Conservation (phyloP, 2,888 invertebrate species). For the Hydropsyche betteni region DNA sequence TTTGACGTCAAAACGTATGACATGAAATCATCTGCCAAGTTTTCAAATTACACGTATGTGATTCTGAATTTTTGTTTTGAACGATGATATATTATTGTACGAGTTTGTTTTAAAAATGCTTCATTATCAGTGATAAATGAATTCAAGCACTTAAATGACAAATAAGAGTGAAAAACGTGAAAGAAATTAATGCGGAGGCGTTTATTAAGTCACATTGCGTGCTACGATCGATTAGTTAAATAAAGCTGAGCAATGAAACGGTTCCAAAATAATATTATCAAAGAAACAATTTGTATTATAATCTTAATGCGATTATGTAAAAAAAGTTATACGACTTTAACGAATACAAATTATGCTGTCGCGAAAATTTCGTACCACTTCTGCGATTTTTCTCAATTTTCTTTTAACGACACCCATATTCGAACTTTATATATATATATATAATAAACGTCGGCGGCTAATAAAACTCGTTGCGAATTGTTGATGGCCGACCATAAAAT, state of each 20-base stretch:
- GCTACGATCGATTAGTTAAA: conserved; percentile 1
- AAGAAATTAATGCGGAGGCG: too few relatives aligned
- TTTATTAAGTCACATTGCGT: background rate
- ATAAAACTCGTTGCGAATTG: conserved; percentile 28
- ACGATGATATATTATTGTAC: too few relatives aligned
- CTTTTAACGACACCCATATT: background rate
- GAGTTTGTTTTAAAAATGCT: background rate
- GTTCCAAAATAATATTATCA: background rate
- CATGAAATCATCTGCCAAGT: too few relatives aligned
- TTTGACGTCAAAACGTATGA: too few relatives aligned
- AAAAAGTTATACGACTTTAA: background rate
- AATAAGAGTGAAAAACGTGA: too few relatives aligned
- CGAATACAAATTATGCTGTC: background rate
- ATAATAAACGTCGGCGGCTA: background rate
- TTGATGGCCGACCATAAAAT: conserved; percentile 30
- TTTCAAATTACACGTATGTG: too few relatives aligned
- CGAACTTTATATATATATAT: conserved; percentile 9
- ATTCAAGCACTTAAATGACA: too few relatives aligned
- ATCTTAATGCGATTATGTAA: conserved; percentile 11
- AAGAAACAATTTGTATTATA: conserved; percentile 8
- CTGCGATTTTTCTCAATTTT: conserved; percentile 17
- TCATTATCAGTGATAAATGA: too few relatives aligned
- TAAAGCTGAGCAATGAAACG: conserved; percentile 4
- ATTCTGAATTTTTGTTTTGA: too few relatives aligned
- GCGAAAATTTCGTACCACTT: too few relatives aligned